A percentile compares a stretch with the other conserved stretches of the same genome.
Conservation (phyloP, 2,888 invertebrate species). For the Cordilura impudica region DNA sequence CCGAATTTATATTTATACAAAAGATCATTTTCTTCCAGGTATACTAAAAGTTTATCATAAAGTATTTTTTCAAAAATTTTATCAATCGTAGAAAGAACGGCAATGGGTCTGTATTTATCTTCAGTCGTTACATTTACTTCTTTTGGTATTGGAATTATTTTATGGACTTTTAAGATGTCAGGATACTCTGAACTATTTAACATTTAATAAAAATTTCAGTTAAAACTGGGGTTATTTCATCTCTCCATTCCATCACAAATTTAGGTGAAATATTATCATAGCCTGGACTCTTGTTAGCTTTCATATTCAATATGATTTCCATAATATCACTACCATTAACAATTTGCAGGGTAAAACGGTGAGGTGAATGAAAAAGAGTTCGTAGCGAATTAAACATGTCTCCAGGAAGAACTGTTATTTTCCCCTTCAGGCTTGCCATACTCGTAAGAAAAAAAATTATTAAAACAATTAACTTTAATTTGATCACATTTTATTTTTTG, state of each 20-base stretch:
- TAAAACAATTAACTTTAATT: neutral
- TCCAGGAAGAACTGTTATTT: too few relatives aligned
- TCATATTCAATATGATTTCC: neutral
- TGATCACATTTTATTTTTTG: neutral
- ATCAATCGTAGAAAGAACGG: too few relatives aligned
- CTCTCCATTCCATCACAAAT: neutral
- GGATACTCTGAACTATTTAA: slow-evolving; percentile 9
- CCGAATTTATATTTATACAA: too few relatives aligned
- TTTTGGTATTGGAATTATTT: neutral
- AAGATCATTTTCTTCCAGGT: too few relatives aligned
- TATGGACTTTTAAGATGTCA: neutral
- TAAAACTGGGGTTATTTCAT: neutral
- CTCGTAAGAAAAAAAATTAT: neutral
- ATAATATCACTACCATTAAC: too few relatives aligned
- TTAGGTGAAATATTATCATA: too few relatives aligned
- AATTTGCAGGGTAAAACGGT: neutral
- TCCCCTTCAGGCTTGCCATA: neutral
- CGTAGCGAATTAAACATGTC: neutral
- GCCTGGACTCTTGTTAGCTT: too few relatives aligned
- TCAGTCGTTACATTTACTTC: too few relatives aligned
- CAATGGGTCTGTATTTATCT: too few relatives aligned
- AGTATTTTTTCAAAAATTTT: too few relatives aligned
- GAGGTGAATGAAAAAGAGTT: neutral
- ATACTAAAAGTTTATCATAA: too few relatives aligned
- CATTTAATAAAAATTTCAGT: neutral